Evolutionary conservation across 2,113 vertebrate genomes (phyloP).

Genomic region (Sander vitreus): DNA sequence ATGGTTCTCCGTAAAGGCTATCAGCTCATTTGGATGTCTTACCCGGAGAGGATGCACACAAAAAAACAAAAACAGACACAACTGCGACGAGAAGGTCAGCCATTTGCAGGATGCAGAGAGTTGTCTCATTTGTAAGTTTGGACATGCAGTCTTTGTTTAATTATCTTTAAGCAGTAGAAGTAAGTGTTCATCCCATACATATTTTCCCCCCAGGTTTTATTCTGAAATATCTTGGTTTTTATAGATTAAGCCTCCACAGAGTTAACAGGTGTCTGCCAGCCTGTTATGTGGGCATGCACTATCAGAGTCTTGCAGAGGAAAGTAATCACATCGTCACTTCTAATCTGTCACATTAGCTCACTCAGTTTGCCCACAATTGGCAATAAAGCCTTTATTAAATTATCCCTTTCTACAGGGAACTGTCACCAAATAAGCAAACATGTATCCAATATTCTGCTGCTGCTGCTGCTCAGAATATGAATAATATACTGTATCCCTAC

Average conservation of each 20-base stretch:
- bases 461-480: neutral
- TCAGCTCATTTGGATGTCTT: neutral
- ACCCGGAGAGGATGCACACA: neutral
- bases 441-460: neutral
- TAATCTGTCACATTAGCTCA: constrained; percentile 18
- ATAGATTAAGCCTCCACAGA: constrained; percentile 5
- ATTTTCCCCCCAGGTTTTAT: neutral
- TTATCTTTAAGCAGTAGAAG: neutral
- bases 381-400: constrained; percentile 11
- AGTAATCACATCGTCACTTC: constrained; percentile 48
- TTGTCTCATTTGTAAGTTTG: neutral
- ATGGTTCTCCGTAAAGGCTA: neutral
- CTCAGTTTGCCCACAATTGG: constrained; percentile 7
- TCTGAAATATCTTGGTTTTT: neutral
- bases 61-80: neutral
- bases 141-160: neutral
- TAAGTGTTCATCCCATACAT: neutral
- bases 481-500: neutral
- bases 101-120: neutral
- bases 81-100: neutral
- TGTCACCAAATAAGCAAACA: neutral
- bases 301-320: constrained; percentile 51
- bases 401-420: neutral
- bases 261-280: constrained; percentile 33
- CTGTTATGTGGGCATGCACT: constrained; percentile 37